Percentiles rank a stretch among this genome's conserved stretches.
Conservation (phyloP, 2,113 vertebrate species). For the Corythaeola cristata region DNA sequence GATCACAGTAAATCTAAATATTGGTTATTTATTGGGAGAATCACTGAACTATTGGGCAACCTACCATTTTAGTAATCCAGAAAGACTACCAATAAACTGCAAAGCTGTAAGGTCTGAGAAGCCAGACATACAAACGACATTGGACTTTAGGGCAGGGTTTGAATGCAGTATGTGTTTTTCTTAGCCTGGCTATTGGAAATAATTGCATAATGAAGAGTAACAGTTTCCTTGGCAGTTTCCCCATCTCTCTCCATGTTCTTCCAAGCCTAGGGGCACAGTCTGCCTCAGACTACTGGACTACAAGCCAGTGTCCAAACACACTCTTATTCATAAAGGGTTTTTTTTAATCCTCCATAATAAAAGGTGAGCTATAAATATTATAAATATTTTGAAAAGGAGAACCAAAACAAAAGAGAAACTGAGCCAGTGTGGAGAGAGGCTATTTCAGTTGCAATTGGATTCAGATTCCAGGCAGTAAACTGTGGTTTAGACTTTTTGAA, state of each 20-base stretch:
- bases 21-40: not conserved
- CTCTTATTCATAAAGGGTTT: not conserved
- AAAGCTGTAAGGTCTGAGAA: not conserved
- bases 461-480: not conserved
- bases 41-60: not conserved
- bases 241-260: not conserved
- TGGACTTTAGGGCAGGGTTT: not conserved
- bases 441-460: not conserved
- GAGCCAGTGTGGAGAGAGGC: not conserved
- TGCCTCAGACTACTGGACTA: not conserved
- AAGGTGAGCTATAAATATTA: not conserved
- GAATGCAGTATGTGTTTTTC: not conserved
- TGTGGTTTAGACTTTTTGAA: not conserved
- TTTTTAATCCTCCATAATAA: not conserved
- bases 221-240: not conserved
- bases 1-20: not conserved
- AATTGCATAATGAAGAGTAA: not conserved
- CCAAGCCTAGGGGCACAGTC: not conserved
- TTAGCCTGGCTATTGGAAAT: not conserved
- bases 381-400: not conserved
- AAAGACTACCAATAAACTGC: not conserved
- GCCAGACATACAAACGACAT: not conserved
- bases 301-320: not conserved
- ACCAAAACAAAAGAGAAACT: not conserved
- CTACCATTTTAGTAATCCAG: not conserved